Base-by-base conservation (phyloP, 2,113 vertebrate genomes). In the Pluvianellus socialis region DNA sequence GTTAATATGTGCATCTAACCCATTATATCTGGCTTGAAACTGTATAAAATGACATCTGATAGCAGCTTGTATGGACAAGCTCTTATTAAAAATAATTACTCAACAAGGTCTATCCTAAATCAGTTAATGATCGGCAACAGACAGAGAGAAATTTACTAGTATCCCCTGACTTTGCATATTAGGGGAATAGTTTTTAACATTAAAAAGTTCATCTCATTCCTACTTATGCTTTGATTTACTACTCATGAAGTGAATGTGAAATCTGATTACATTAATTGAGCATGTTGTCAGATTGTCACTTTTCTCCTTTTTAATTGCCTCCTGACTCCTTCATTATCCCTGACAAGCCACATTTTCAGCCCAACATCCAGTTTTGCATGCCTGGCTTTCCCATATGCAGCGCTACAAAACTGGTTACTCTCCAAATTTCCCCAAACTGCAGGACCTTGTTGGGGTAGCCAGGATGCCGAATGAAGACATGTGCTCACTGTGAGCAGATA, bases 211-310 rank as follows among this genome's bases (percentile, higher is more conserved):
- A 15, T 85, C 82, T 96, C 53, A 0, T 73, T 59, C 84, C 81
- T 49, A 15, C 74, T 47, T 72, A 7, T 1, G 19, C 86, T 94
- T 92, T 94, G 91, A 92, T 94, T 97, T 63, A 63, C 72, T 28
- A 30, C 87, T 44, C 50, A n/a, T 22, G 66, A 75, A 73, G 42
- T 26, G 72, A 79, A 83, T 2, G 62, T 2, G 74, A 79, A 91
- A 96, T 92, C 89, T 92, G 94, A 96, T 95, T 95, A 74, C 67
- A 6, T 90, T 90, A 96, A 94, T 95, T 85, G 86, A 66, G 92
- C 91, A 10, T 67, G 92, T 95, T 96, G 95, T 94, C 94, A 95
- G 96, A 92, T 88, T 93, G 91, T 96, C 95, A 74, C 89, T 91
- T 97, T 89, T 94, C 86, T 90, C 47, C 71, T 87, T 50, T 91